A percentile compares a stretch with the other conserved stretches of the same genome.
phyloP scores from a whole-genome alignment of 2,113 vertebrate genomes.

The Hemibagrus wyckioides region DNA sequence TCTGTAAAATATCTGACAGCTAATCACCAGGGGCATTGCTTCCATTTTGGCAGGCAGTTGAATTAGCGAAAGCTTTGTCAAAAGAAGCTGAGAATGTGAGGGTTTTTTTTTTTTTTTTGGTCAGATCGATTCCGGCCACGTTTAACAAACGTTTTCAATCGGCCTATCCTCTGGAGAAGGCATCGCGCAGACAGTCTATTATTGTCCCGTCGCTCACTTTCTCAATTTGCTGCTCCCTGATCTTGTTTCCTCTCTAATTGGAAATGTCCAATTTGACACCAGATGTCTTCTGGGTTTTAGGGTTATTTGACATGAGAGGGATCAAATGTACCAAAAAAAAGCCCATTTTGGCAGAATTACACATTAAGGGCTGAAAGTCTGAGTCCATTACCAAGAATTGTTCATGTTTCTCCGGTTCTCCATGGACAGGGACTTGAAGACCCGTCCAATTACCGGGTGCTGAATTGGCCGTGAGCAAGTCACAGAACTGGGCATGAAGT shows the following conservation, averaged over 20 bases:
- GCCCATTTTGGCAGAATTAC: not conserved
- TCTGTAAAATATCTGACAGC: slow-evolving; percentile 47
- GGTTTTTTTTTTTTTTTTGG: not conserved
- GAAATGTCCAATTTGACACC: slow-evolving; percentile 55
- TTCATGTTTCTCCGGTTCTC: not conserved
- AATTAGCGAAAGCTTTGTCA: slow-evolving; percentile 34
- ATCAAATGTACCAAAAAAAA: slow-evolving; percentile 19
- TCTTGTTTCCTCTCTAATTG: slow-evolving; percentile 52
- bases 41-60: slow-evolving; percentile 51
- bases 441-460: slow-evolving; percentile 7
- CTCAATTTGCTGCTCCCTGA: slow-evolving; percentile 13
- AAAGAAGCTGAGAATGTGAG: slow-evolving; percentile 33
- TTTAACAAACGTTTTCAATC: slow-evolving; percentile 50
- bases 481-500: not conserved
- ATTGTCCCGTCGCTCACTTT: slow-evolving; percentile 39
- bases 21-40: slow-evolving; percentile 53
- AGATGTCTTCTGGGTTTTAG: slow-evolving; percentile 27
- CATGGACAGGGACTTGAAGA: not conserved
- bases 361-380: not conserved
- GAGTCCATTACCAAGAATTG: slow-evolving; percentile 21
- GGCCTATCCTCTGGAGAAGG: slow-evolving; percentile 28
- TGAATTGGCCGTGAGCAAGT: not conserved
- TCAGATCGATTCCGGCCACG: slow-evolving; percentile 47
- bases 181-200: slow-evolving; percentile 32
- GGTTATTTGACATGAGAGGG: slow-evolving; percentile 41